Conservation (phyloP, 2,113 vertebrate genomes). For the Mystacornis crossleyi region DNA sequence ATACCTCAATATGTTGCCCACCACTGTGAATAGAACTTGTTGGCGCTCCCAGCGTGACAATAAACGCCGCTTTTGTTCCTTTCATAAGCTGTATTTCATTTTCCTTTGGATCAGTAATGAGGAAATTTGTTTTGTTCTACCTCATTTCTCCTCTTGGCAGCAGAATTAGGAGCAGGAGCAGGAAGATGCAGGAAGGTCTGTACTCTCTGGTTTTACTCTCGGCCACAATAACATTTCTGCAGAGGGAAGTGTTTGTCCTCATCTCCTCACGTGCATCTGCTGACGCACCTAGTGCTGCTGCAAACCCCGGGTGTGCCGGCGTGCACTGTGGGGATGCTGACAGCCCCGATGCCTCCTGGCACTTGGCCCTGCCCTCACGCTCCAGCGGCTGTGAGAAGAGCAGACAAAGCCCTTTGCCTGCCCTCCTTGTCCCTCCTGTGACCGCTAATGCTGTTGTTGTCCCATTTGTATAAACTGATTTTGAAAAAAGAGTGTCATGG, state of each 20-base stretch:
- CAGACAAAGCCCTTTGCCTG: not conserved
- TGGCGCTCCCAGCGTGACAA: not conserved
- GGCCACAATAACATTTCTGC: not conserved
- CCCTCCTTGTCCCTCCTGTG: not conserved
- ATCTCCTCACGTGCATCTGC: not conserved
- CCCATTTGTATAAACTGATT: not conserved
- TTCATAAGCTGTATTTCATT: not conserved
- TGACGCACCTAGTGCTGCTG: not conserved
- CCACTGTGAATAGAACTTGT: not conserved
- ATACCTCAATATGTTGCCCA: not conserved
- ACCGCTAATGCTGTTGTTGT: not conserved
- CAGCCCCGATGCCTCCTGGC: not conserved
- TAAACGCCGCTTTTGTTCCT: not conserved
- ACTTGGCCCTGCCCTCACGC: not conserved
- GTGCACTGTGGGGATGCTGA: fast-evolving
- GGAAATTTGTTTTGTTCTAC: not conserved
- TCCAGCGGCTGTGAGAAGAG: not conserved
- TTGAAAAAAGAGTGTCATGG: fast-evolving
- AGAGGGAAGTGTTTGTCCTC: not conserved
- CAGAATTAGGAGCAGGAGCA: not conserved
- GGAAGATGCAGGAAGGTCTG: not conserved
- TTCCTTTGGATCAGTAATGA: not conserved
- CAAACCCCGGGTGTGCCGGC: not conserved
- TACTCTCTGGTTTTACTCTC: not conserved
- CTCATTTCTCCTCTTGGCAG: not conserved